Conservation (phyloP, 2,888 invertebrate genomes). For the Sphaerophoria taeniata region DNA sequence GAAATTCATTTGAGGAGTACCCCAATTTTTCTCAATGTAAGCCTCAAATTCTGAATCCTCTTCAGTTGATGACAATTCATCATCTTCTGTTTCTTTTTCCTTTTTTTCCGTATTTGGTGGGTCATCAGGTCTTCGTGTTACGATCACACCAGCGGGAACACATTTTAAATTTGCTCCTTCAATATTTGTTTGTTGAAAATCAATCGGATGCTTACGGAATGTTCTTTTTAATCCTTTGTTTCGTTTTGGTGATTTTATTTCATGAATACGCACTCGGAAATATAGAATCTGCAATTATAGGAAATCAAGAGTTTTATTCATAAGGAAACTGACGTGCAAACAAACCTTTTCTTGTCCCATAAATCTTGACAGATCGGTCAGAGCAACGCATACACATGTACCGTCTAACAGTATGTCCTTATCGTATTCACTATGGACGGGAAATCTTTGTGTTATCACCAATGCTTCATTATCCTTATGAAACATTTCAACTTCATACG, state of each 20-base stretch:
- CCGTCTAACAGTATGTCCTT: conserved; percentile 81
- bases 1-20: conserved; percentile 81
- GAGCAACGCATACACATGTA: conserved; percentile 79
- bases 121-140: conserved; percentile 78
- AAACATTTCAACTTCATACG: conserved; percentile 81
- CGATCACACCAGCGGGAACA: conserved; percentile 79
- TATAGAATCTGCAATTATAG: conserved; percentile 78
- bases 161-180: conserved; percentile 80
- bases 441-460: conserved; percentile 81
- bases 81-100: conserved; percentile 16
- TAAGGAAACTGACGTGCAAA: too few relatives aligned
- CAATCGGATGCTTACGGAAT: conserved; percentile 75
- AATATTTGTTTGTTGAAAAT: conserved; percentile 78
- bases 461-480: conserved; percentile 80
- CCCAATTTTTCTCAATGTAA: conserved; percentile 80
- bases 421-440: conserved; percentile 82
- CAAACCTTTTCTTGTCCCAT: conserved; percentile 79
- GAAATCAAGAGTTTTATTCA: too few relatives aligned
- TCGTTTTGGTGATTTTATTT: conserved; percentile 79
- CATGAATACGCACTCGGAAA: conserved; percentile 79
- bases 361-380: conserved; percentile 80
- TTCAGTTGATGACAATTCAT: conserved; percentile 20
- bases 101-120: conserved; percentile 47
- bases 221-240: conserved; percentile 70
- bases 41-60: conserved; percentile 76